These are phyloP conservation scores for Pectinophora gossypiella DNA, from an alignment of 1,140 invertebrate species.

Conservation along the genomic window DNA sequence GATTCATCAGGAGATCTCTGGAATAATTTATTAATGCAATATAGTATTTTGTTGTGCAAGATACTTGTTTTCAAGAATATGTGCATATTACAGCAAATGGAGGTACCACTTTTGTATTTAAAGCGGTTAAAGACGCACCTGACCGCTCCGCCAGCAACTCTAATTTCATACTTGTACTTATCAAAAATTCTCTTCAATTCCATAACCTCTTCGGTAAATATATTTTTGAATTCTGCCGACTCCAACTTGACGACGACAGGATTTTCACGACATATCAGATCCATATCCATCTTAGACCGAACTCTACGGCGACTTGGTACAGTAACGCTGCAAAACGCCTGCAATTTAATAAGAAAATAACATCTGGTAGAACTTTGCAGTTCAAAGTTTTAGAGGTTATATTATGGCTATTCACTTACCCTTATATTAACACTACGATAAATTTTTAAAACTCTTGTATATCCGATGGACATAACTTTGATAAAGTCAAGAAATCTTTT, in stretches of 20 bases:
- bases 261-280: slow-evolving; percentile 75
- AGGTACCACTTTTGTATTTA: no score
- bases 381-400: background rate
- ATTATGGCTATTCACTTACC: slow-evolving; percentile 2
- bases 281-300: slow-evolving; percentile 55
- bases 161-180: slow-evolving; percentile 89
- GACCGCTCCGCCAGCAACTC: slow-evolving; percentile 97
- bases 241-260: slow-evolving; percentile 84
- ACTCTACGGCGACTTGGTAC: slow-evolving; percentile 19
- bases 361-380: background rate
- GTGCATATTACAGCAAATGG: no score
- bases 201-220: slow-evolving; percentile 89
- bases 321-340: slow-evolving; percentile 29
- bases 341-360: slow-evolving; percentile 4
- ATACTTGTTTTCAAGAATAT: no score
- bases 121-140: no score
- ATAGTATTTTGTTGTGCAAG: no score
- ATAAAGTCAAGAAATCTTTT: background rate
- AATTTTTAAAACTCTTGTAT: background rate
- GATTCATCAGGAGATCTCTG: slow-evolving; percentile 94
- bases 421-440: background rate
- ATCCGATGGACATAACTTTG: slow-evolving; percentile 1
- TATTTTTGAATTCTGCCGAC: slow-evolving; percentile 82
- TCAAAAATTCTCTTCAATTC: slow-evolving; percentile 84
- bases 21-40: slow-evolving; percentile 8